Conservation (phyloP, 1,140 invertebrate genomes). For the Muscidifurax raptorellus region DNA sequence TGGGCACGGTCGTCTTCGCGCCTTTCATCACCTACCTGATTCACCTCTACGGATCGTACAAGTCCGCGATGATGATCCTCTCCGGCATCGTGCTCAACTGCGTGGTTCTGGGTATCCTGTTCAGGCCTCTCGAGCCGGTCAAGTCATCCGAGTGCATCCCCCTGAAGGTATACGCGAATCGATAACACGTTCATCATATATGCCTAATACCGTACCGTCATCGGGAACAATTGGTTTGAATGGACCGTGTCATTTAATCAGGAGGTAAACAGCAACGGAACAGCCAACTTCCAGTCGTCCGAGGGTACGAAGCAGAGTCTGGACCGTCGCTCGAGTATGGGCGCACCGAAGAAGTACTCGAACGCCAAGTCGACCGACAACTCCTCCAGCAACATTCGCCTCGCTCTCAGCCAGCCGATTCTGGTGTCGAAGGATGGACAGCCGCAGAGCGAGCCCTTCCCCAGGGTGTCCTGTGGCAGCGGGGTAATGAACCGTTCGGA, state of each 20-base stretch:
- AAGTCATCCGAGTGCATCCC: slow-evolving; percentile 54
- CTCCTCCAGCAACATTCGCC: slow-evolving; percentile 64
- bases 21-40: slow-evolving; percentile 84
- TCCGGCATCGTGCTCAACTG: slow-evolving; percentile 89
- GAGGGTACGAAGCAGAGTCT: neutral
- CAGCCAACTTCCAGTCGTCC: neutral
- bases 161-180: slow-evolving; percentile 53
- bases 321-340: slow-evolving; percentile 23
- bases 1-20: slow-evolving; percentile 90
- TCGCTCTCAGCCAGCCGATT: slow-evolving; percentile 81
- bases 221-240: no score
- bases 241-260: neutral
- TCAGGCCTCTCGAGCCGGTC: slow-evolving; percentile 80
- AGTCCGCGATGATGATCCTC: slow-evolving; percentile 86
- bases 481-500: slow-evolving; percentile 91
- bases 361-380: neutral
- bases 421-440: slow-evolving; percentile 70
- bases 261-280: slow-evolving; percentile 27
- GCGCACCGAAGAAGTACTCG: slow-evolving; percentile 16
- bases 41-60: slow-evolving; percentile 80
- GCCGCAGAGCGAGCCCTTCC: slow-evolving; percentile 29
- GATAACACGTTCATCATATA: neutral
- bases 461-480: slow-evolving; percentile 72
- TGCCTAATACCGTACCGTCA: no score
- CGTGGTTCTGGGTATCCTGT: slow-evolving; percentile 88